Percentiles rank a stretch among this genome's conserved stretches.
Conservation (phyloP, 2,797 vertebrate species). For the Moxostoma hubbsi region DNA sequence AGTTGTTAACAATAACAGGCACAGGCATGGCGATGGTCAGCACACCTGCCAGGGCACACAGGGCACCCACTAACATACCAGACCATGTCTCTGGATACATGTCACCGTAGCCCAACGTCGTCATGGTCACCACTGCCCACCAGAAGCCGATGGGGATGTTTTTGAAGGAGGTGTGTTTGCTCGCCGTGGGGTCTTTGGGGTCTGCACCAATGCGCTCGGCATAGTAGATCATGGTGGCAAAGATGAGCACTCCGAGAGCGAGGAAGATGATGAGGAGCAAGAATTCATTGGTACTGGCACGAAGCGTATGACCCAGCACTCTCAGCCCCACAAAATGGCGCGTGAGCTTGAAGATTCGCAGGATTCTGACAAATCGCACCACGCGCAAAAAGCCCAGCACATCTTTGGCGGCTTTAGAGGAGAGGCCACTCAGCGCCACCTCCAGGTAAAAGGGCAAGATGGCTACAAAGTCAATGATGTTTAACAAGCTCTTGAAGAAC, state of each 20-base stretch:
- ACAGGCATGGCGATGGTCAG: constrained; percentile 99
- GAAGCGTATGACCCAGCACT: constrained; percentile 94
- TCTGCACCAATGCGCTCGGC: constrained; percentile 96
- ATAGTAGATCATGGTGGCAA: constrained; percentile 99
- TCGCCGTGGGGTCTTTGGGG: constrained; percentile 92
- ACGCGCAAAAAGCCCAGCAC: constrained; percentile 96
- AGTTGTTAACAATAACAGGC: constrained; percentile 99
- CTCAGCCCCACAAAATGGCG: constrained; percentile 95
- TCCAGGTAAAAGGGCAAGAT: constrained; percentile 99
- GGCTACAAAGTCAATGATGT: constrained; percentile 99
- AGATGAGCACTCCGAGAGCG: constrained; percentile 97
- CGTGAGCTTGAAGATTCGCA: constrained; percentile 98
- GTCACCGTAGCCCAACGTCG: constrained; percentile 97
- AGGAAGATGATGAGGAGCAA: constrained; percentile 98
- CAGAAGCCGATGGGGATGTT: constrained; percentile 99
- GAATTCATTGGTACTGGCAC: constrained; percentile 98
- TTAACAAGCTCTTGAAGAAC: constrained; percentile 97
- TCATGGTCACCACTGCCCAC: constrained; percentile 99
- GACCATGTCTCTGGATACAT: constrained; percentile 99
- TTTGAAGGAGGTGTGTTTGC: constrained; percentile 95
- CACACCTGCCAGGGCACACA: constrained; percentile 95
- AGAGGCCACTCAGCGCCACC: constrained; percentile 94
- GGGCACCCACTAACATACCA: constrained; percentile 96
- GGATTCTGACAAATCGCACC: constrained; percentile 95
- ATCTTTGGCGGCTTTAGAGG: constrained; percentile 98